These are phyloP conservation scores for Agrypnus murinus DNA, from an alignment of 2,888 invertebrate species.

Conservation along the genomic window DNA sequence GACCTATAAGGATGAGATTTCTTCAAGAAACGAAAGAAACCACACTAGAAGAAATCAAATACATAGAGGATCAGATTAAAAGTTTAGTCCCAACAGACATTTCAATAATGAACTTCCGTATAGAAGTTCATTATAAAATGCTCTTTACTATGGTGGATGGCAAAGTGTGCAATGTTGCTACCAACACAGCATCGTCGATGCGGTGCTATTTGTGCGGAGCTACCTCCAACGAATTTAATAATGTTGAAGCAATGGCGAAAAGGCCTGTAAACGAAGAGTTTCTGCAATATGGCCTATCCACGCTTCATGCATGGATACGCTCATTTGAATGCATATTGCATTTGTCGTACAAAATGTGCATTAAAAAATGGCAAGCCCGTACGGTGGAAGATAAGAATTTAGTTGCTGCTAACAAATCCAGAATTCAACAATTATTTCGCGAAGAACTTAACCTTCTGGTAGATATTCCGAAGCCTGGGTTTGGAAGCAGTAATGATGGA, in stretches of 20 bases:
- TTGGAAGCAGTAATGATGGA: not conserved
- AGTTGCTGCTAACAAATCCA: not conserved
- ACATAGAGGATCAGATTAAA: slow-evolving; percentile 38
- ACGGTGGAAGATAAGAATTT: not conserved
- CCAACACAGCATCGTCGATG: not conserved
- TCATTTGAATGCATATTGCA: slow-evolving; percentile 14
- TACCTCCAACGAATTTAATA: not conserved
- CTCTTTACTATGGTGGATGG: slow-evolving; percentile 10
- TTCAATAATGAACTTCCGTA: too few species aligned
- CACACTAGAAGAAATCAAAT: slow-evolving; percentile 50
- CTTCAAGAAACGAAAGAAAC: slow-evolving; percentile 51
- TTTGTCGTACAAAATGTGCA: slow-evolving; percentile 3
- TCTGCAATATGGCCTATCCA: not conserved
- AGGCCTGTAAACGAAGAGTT: not conserved
- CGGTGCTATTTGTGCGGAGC: not conserved
- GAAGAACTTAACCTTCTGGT: slow-evolving; percentile 9
- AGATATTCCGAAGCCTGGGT: slow-evolving; percentile 6
- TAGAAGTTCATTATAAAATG: too few species aligned
- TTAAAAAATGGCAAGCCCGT: slow-evolving; percentile 12
- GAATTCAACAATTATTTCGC: not conserved
- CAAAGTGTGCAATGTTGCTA: not conserved
- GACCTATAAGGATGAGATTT: slow-evolving; percentile 55
- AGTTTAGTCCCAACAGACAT: too few species aligned
- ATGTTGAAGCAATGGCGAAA: not conserved
- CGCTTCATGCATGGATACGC: slow-evolving; percentile 10